A percentile compares a stretch with the other conserved stretches of the same genome.
phyloP scores from a whole-genome alignment of 1,140 invertebrate species.

The Drosophila ogumai region DNA sequence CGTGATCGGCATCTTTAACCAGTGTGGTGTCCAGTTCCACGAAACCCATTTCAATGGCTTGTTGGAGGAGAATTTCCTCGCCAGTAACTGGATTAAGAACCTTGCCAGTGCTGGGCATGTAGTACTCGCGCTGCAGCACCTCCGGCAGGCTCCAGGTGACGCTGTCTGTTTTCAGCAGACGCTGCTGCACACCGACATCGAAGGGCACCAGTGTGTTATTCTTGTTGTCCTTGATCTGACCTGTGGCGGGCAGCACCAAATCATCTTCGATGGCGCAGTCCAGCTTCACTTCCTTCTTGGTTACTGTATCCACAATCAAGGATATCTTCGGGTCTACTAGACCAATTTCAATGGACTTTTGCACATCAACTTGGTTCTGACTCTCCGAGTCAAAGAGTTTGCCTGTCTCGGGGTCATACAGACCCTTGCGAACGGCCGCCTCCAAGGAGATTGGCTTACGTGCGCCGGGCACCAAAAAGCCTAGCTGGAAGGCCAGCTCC shows the following conservation, averaged over 20 bases:
- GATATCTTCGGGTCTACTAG: slow-evolving; percentile 93
- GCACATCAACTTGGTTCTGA: slow-evolving; percentile 89
- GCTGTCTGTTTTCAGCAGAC: slow-evolving; percentile 89
- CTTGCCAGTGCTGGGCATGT: slow-evolving; percentile 90
- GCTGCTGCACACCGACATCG: slow-evolving; percentile 89
- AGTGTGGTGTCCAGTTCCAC: slow-evolving; percentile 89
- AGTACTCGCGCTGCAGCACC: slow-evolving; percentile 92
- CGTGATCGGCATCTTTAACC: slow-evolving; percentile 90
- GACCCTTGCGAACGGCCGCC: slow-evolving; percentile 89
- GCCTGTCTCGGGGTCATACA: slow-evolving; percentile 90
- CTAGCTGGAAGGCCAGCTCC: slow-evolving; percentile 89
- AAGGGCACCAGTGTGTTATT: slow-evolving; percentile 88
- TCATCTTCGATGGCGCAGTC: slow-evolving; percentile 89
- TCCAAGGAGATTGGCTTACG: slow-evolving; percentile 91
- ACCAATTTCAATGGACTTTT: slow-evolving; percentile 91
- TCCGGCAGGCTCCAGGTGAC: slow-evolving; percentile 90
- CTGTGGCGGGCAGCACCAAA: slow-evolving; percentile 89
- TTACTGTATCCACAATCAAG: slow-evolving; percentile 91
- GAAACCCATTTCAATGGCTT: slow-evolving; percentile 90
- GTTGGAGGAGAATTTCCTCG: slow-evolving; percentile 89
- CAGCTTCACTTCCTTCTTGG: slow-evolving; percentile 89
- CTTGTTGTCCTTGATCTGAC: slow-evolving; percentile 89
- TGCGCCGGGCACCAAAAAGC: slow-evolving; percentile 88
- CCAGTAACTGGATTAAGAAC: slow-evolving; percentile 93
- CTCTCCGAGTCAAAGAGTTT: slow-evolving; percentile 90